Evolutionary conservation across 2,113 vertebrate species (phyloP).

Genomic region (Andinoacara biseriatus): DNA sequence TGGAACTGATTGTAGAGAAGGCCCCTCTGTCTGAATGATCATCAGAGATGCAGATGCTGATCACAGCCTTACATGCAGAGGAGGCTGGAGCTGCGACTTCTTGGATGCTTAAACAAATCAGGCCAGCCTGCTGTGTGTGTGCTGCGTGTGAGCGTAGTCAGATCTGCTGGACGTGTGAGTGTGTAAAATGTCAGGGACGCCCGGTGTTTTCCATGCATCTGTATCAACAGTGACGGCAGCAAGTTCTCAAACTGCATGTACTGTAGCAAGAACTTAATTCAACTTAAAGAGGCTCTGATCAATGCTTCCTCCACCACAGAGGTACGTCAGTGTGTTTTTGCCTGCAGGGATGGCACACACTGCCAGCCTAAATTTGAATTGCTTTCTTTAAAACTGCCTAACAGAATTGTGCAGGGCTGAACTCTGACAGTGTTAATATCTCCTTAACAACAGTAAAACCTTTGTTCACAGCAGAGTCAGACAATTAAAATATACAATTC

Average conservation of each 20-base stretch:
- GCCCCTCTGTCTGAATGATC: not conserved
- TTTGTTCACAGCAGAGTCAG: not conserved
- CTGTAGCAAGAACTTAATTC: not conserved
- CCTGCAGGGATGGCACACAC: no score
- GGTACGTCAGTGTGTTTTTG: fast-evolving
- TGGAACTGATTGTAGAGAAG: constrained; percentile 1
- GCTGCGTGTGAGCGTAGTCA: not conserved
- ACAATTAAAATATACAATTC: fast-evolving
- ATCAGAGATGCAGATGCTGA: constrained; percentile 61
- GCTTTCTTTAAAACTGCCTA: not conserved
- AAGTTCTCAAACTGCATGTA: not conserved
- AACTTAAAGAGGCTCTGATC: not conserved
- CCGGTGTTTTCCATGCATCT: not conserved
- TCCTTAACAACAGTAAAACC: not conserved
- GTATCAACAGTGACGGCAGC: not conserved
- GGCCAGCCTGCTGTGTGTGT: not conserved
- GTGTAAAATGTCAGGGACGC: not conserved
- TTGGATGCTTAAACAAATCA: constrained; percentile 46
- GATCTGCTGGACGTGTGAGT: not conserved
- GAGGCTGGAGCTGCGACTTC: constrained; percentile 26
- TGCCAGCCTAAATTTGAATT: not conserved
- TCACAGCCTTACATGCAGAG: not conserved
- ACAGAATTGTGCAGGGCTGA: not conserved
- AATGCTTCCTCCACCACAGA: not conserved
- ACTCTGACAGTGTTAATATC: not conserved